Evolutionary conservation across 2,888 invertebrate species (phyloP), one percentile per base, ranked within the genome.

Genomic region (Hypselothyrea guttata): DNA sequence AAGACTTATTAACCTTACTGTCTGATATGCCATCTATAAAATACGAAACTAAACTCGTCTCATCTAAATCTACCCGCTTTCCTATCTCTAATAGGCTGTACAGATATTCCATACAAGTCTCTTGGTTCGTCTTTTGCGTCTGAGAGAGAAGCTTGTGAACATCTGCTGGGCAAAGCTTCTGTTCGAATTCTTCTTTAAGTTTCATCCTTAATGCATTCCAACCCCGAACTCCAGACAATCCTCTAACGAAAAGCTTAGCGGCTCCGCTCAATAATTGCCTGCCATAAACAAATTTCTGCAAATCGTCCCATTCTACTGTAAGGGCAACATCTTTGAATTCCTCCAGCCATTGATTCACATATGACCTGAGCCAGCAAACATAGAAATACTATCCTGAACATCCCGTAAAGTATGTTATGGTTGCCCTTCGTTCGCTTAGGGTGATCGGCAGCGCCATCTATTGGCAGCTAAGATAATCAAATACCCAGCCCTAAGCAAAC

Each of bases 261-360:
- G 41, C 28, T 13, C 28, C 41, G 9, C 13, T 41, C 28, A 41
- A 28, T 9, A 28, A 13, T 41, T 42, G 41, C 4, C 30, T 42
- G 4, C 1, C 12, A 13, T 41, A 41, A 9, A 41, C 12, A 3
- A 8, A 41, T 7, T 28, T 28, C 13, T 41, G 41, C 3, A 42
- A 9, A 1, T 42, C 41, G 9, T 42, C 13, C 30, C 30, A 30
- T 8, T 28, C 41, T 1, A 42, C 28, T 5, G 41, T 42, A 1
- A 42, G 8, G 4, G 37, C 15, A 1, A 42, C 30, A 9, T 30
- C 41, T 30, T 30, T n/a, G 15, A 42, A 30, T 7, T 42, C 41
- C 1, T 30, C 9, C 2, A 42, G n/a, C 15, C 41, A 42, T 1
- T 42, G 30, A 8, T 42, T 42, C 1, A 30, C 41, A n/a, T 4